Evolutionary conservation across 1,140 invertebrate genomes (phyloP), one percentile per base, ranked within the genome.

Genomic region (Zelostemma sp.): DNA sequence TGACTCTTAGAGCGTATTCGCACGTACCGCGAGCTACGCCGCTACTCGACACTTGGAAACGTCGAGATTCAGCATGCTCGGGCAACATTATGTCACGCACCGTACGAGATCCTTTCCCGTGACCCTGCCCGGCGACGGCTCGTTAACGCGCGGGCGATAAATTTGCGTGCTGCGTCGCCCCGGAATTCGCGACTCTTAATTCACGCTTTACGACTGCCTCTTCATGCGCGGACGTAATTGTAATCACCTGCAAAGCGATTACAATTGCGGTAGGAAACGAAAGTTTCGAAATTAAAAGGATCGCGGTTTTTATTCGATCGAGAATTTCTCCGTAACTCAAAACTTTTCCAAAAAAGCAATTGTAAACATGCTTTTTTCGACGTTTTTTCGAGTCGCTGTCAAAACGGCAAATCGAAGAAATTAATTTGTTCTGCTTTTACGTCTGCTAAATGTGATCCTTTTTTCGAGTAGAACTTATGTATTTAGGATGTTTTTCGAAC

Each of bases 41-140:
- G 50, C 35, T 35, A 46, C 49, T 47, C 62, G 47, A 53, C 58
- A 68, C 65, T 41, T 57, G 65, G 65, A 57, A 67, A 67, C 49
- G 41, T 58, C 54, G 43, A 55, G 40, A 40, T 25, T 4, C 16
- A 31, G 35, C 19, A 8, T 16, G 15, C 55, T 62, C 43, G 55
- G 48, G 54, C 46, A 45, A 51, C 61, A 19, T 57, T 65, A 48
- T 51, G 45, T 59, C 56, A 55, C 45, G 46, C 28, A 28, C n/a
- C 12, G 15, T 16, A 50, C 28, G 16, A 40, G 43, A 33, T 56
- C 45, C 61, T 51, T 57, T 55, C 14, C 35, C 41, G 28, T 5
- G 28, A 31, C 11, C 28, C 28, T 31, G 5, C 40, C 1, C 1
- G 14, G 15, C 48, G 48, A 11, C 1, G 1, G 15, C 14, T 50